phyloP scores from a whole-genome alignment of 2,888 invertebrate genomes.

The Melanargia galathea region DNA sequence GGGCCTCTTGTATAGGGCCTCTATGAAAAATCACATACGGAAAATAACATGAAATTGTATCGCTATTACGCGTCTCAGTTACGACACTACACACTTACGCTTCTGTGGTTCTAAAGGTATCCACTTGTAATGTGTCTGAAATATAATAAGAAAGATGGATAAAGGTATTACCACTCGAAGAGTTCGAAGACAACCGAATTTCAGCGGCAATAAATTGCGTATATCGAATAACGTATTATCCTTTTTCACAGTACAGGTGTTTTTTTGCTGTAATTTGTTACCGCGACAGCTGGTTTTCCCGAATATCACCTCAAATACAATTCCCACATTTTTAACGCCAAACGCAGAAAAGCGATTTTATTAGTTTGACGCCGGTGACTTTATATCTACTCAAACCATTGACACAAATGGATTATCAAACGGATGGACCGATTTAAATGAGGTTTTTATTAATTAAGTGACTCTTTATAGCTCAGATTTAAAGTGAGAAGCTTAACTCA shows the following conservation, averaged over 20 bases:
- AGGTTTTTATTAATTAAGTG: no score
- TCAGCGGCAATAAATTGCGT: slow-evolving; percentile 11
- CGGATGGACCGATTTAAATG: no score
- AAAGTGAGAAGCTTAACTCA: no score
- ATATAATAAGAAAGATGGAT: slow-evolving; percentile 11
- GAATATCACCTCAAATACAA: neutral
- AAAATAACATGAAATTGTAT: no score
- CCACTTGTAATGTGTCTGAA: neutral
- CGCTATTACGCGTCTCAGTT: no score
- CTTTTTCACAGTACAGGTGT: slow-evolving; percentile 15
- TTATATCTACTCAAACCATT: no score
- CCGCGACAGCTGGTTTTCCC: neutral
- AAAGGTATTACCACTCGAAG: neutral
- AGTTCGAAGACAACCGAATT: slow-evolving; percentile 16
- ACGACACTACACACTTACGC: no score
- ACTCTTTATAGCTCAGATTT: no score
- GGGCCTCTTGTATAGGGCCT: no score
- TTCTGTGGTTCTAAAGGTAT: neutral
- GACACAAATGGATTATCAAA: no score
- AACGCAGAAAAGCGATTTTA: neutral
- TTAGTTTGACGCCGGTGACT: neutral
- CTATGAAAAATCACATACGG: no score
- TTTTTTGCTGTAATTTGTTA: slow-evolving; percentile 15
- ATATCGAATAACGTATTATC: slow-evolving; percentile 12
- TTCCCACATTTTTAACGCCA: neutral